A percentile compares a stretch with the other conserved stretches of the same genome.
These are phyloP conservation scores for Podarcis muralis DNA, from an alignment of 2,113 vertebrate species.

Conservation along the genomic window DNA sequence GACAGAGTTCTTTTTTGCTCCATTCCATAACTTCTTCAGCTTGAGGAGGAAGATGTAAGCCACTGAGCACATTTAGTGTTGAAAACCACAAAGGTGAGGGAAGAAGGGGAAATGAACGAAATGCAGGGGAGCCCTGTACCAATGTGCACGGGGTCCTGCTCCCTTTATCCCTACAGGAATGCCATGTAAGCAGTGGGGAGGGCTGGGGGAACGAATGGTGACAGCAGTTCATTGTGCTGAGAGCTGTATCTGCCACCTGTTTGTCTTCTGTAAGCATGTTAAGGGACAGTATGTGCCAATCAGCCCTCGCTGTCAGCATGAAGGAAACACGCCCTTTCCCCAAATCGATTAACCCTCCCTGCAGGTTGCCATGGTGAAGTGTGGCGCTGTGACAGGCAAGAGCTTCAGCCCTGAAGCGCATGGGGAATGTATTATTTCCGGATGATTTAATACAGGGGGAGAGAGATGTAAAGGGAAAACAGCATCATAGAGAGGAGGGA, in stretches of 20 bases:
- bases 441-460: slow-evolving; percentile 18
- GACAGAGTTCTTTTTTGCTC: not conserved
- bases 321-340: slow-evolving; percentile 23
- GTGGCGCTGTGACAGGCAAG: slow-evolving; percentile 12
- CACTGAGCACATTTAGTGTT: not conserved
- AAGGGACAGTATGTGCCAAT: slow-evolving; percentile 1
- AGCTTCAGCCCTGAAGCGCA: slow-evolving; percentile 13
- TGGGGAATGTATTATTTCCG: slow-evolving; percentile 20
- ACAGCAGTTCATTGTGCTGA: not conserved
- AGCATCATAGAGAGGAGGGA: not conserved
- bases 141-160: not conserved
- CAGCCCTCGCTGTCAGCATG: slow-evolving; percentile 25
- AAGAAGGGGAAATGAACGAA: not conserved
- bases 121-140: not conserved
- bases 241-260: not conserved
- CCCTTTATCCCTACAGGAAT: not conserved
- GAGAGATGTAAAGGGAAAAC: slow-evolving; percentile 19
- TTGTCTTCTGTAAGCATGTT: slow-evolving; percentile 8
- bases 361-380: slow-evolving; percentile 35
- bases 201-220: not conserved
- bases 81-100: not conserved
- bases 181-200: not conserved
- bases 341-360: slow-evolving; percentile 28
- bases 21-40: not conserved
- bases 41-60: not conserved